Evolutionary conservation across 2,113 vertebrate species (phyloP), one percentile per base, ranked within the genome.

Genomic region (Corythornis vintsioides): DNA sequence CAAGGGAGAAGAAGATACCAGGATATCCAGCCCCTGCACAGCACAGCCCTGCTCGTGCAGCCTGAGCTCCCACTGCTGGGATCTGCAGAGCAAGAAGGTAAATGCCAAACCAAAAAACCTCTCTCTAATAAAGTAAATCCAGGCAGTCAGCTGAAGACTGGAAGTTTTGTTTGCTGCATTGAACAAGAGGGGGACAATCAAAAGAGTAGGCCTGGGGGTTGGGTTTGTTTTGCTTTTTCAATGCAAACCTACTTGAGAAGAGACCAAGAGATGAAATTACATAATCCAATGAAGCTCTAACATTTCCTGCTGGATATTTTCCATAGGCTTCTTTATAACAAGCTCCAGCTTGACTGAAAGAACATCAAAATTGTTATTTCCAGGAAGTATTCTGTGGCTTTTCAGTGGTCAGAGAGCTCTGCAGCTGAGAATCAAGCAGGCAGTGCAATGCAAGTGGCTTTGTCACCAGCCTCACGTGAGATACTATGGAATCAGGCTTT

Each of bases 121-220:
- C 26, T 81, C 45, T 69, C 18, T 67, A 45, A 70, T 78, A 53
- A 90, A 81, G 88, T 25, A 74, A 80, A 25, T 29, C 72, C 80
- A 86, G 92, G 84, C 48, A 53, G 48, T n/a, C 45, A 72, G 57
- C 8, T 57, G 45, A 90, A 67, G 52, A 4, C 84, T 63, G 82
- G 82, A 86, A 66, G 25, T 86, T 83, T 15, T 74, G 16, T 61
- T 88, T 82, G 69, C 42, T 85, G 45, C 64, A 5, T 77, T 89
- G 53, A 94, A 85, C 45, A 85, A 61, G 64, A 60, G 43, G 28
- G 91, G 22, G 38, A 83, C 45, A 84, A 88, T 53, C 15, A 90
- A n/a, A 75, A 64, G 15, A 4, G 5, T 13, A 29, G 11, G 50
- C 21, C 48, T 43, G 40, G 9, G 61, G 10, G 21, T 1, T 61